Percentiles rank a stretch among this genome's conserved stretches.
Conservation (phyloP, 2,797 vertebrate species). For the Megalops cyprinoides region DNA sequence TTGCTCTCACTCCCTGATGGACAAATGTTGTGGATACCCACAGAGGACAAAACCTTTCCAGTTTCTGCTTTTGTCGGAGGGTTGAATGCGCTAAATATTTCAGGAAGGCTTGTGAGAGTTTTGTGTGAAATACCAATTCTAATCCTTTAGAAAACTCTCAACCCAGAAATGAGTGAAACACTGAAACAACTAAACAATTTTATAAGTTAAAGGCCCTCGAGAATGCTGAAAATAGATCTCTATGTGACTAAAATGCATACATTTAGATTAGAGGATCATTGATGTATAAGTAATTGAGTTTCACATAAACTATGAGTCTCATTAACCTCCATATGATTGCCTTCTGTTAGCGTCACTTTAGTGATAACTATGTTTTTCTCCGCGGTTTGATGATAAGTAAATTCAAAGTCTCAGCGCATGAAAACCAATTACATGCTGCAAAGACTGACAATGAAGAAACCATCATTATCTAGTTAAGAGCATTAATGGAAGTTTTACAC, state of each 20-base stretch:
- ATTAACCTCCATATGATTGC: slow-evolving; percentile 28
- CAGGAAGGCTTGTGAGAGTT: neutral
- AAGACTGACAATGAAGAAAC: slow-evolving; percentile 67
- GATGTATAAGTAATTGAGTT: neutral
- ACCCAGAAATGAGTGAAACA: neutral
- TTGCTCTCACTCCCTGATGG: neutral
- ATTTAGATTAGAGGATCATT: neutral
- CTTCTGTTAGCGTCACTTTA: slow-evolving; percentile 22
- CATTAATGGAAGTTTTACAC: slow-evolving; percentile 35
- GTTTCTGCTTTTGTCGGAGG: neutral
- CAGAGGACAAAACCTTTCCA: neutral
- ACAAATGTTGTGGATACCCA: neutral
- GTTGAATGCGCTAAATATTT: neutral
- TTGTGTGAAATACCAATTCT: neutral
- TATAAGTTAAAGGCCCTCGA: neutral
- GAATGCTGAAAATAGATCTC: neutral
- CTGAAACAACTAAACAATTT: neutral
- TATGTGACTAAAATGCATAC: neutral
- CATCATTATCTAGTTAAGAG: slow-evolving; percentile 57
- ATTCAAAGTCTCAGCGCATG: slow-evolving; percentile 70
- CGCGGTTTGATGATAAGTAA: slow-evolving; percentile 44
- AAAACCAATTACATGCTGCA: slow-evolving; percentile 76
- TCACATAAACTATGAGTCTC: slow-evolving; percentile 21
- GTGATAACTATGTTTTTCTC: neutral
- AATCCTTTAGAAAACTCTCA: neutral